Conservation (phyloP, 2,888 invertebrate species). For the Agriotes lineatus region DNA sequence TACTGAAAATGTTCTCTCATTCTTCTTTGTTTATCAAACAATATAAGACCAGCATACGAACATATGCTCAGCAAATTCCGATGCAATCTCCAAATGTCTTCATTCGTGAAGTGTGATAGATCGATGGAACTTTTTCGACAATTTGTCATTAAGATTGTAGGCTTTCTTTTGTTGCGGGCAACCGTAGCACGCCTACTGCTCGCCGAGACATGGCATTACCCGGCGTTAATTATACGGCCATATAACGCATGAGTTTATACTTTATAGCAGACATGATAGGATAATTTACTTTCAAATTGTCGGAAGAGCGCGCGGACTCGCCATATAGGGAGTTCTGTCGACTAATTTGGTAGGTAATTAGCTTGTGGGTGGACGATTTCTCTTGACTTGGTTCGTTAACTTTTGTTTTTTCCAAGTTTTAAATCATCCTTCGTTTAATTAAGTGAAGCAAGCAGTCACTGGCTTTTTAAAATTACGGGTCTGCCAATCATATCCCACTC, state of each 20-base stretch:
- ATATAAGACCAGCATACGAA: too few relatives aligned
- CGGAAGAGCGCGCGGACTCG: slow-evolving; percentile 26
- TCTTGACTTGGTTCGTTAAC: slow-evolving; percentile 8
- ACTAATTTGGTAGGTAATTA: slow-evolving; percentile 42
- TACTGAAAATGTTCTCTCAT: too few relatives aligned
- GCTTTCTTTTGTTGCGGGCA: not conserved
- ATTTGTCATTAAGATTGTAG: not conserved
- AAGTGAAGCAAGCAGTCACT: not conserved
- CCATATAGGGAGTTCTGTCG: slow-evolving; percentile 37
- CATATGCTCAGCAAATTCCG: too few relatives aligned
- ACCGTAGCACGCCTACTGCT: slow-evolving; percentile 14
- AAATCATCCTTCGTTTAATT: not conserved
- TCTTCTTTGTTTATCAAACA: too few relatives aligned
- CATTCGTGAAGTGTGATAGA: too few relatives aligned
- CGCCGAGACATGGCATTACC: slow-evolving; percentile 16
- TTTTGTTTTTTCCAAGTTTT: slow-evolving; percentile 4
- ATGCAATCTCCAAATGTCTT: too few relatives aligned
- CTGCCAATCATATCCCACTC: not conserved
- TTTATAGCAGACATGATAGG: slow-evolving; percentile 26
- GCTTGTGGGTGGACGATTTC: slow-evolving; percentile 36
- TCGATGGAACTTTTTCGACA: not conserved
- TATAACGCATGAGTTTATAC: slow-evolving; percentile 23
- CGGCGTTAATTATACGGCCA: slow-evolving; percentile 31
- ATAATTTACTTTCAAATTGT: slow-evolving; percentile 40
- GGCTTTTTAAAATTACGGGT: not conserved